phyloP scores from a whole-genome alignment of 2,888 invertebrate species.

The Yponomeuta cagnagella region DNA sequence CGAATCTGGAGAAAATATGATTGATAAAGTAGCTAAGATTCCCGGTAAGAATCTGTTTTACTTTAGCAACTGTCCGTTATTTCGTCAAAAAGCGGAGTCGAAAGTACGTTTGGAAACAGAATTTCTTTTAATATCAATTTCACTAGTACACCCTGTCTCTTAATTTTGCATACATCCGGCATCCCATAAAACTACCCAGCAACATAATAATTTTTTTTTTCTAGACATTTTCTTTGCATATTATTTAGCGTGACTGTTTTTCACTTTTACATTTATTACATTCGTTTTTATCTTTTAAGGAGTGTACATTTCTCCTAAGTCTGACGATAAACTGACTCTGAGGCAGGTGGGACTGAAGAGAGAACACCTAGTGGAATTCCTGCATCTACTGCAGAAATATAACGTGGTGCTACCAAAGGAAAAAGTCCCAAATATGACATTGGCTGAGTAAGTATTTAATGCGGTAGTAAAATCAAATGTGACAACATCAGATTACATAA shows the following conservation, averaged over 20 bases:
- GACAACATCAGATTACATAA: too few relatives aligned
- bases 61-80: neutral
- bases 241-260: neutral
- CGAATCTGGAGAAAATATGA: neutral
- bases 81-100: too few relatives aligned
- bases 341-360: neutral
- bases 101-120: too few relatives aligned
- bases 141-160: too few relatives aligned
- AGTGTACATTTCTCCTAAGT: neutral
- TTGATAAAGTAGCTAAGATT: neutral
- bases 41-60: conserved; percentile 1
- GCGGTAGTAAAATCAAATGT: too few relatives aligned
- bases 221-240: neutral
- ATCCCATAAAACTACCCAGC: neutral
- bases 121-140: too few relatives aligned
- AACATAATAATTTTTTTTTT: neutral
- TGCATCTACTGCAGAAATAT: neutral
- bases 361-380: neutral
- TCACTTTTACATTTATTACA: neutral
- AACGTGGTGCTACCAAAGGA: neutral
- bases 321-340: conserved; percentile 1
- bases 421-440: neutral
- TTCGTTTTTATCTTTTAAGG: neutral
- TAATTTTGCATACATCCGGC: too few relatives aligned
- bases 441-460: conserved; percentile 9